phyloP scores from a whole-genome alignment of 2,888 invertebrate species.

The Volucella inflata region DNA sequence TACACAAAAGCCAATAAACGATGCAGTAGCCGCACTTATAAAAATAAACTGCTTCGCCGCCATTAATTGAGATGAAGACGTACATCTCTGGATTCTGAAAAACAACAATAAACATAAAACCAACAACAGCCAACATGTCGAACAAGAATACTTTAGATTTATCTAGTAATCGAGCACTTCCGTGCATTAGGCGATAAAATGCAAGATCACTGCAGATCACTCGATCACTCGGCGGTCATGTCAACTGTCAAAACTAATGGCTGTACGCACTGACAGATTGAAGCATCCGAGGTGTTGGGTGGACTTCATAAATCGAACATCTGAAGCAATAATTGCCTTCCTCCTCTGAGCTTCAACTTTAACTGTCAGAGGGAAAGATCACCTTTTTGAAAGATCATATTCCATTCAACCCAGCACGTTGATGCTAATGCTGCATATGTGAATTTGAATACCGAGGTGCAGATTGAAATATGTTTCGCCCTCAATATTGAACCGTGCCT shows the following conservation, averaged over 20 bases:
- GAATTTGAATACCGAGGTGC: conserved; percentile 21
- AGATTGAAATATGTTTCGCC: conserved; percentile 61
- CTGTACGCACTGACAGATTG: conserved; percentile 38
- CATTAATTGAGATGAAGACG: conserved; percentile 39
- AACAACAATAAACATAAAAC: not conserved
- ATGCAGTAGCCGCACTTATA: conserved; percentile 2
- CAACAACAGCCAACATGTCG: conserved; percentile 36
- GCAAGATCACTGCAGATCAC: conserved; percentile 27
- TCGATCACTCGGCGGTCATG: conserved; percentile 36
- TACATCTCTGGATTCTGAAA: not conserved
- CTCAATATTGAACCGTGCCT: conserved; percentile 42
- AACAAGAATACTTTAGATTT: conserved; percentile 29
- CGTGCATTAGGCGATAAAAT: conserved; percentile 36
- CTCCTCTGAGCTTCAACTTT: not conserved
- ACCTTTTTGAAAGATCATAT: conserved; percentile 1
- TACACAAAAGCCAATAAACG: conserved; percentile 23
- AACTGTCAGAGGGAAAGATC: conserved; percentile 7
- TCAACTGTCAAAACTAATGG: conserved; percentile 58
- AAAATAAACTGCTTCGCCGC: conserved; percentile 45
- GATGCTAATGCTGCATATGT: not conserved
- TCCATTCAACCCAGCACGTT: conserved; percentile 7
- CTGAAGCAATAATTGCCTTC: conserved; percentile 43
- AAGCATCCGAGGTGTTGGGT: conserved; percentile 15
- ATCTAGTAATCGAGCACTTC: conserved; percentile 19
- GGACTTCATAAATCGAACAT: conserved; percentile 53